Base-by-base conservation (phyloP, 2,888 invertebrate species). In the Pristionchus mayeri region DNA sequence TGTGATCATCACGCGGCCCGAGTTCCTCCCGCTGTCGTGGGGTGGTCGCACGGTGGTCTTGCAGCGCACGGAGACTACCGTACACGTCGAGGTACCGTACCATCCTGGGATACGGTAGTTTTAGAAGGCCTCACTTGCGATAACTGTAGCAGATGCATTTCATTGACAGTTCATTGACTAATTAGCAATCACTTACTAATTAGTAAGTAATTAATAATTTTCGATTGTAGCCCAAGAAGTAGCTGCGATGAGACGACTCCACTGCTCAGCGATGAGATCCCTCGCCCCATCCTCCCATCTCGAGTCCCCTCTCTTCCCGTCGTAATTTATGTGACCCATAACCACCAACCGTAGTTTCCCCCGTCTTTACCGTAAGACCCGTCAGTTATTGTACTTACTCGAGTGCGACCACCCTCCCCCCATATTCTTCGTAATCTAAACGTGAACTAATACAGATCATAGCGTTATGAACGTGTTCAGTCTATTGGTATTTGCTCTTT, bases 1-100 rank as follows among this genome's bases (percentile, higher is more conserved):
- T n/a, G 80, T 80, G 57, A 80, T 80, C 40, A 52, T 80, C 54
- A 57, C 80, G 21, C 80, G 80, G 4, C 80, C 54, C 24, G 80
- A 80, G 24, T 80, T 80, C 21, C 80, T 80, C 18, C 80, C 80
- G 11, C 80, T 37, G 13, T 80, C 80, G 21, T 80, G 80, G 80
- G 80, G 80, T 4, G 80, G 80, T 13, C 34, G 57, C 6, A 57
- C 57, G n/a, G 57, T 80, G 11, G 80, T 80, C 11, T 50, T 80
- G 30, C 24, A n/a, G n/a, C 21, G 9, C 18, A 44, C 37, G 34
- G 67, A 67, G 34, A 7, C 67, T 40, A 71, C 71, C 40, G 40
- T 71, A 40, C 71, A 24, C 40, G 4, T 71, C 4, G 63, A 63
- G 63, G 63, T 63, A 63, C 60, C 0, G 34, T 54, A 54, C 18